Evolutionary conservation across 2,113 vertebrate genomes (phyloP), one percentile per base, ranked within the genome.

Genomic region (Gymnogyps californianus): DNA sequence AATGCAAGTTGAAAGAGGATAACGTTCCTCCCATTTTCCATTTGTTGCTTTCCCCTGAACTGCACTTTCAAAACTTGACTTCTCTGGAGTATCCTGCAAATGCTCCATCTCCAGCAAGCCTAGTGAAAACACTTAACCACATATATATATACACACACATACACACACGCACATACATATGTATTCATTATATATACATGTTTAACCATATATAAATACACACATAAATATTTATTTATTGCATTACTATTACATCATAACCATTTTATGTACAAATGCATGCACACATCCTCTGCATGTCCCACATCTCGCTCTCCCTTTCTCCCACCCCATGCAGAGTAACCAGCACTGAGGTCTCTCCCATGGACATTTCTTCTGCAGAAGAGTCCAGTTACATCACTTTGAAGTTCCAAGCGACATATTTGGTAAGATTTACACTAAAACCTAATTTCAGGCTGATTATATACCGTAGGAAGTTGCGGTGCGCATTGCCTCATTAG

Each of bases 241-340:
- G 31, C 47, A 32, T 42, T 76, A 36, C 40, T 62, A 32, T 32
- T 75, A 9, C 38, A 22, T 34, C 46, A 32, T 21, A 38, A 36
- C 32, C 20, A 18, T 51, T 77, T 44, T 20, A 21, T 13, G n/a
- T 29, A 29, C 20, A 52, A 75, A 59, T 34, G 51, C 52, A 62
- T 1, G 1, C 26, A 29, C 1, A 0, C 10, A 22, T 38, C n/a
- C 55, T 69, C 69, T 52, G 42, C 11, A 3, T 2, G 3, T 69
- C 31, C 24, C 49, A 10, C 20, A 15, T 40, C 32, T 51, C 1
- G 0, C 5, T 32, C 24, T 82, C n/a, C 34, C 32, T 36, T 66
- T 34, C 52, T 42, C 51, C 32, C 46, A 51, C 51, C 58, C 36
- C 1, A 2, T 0, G 1, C 75, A 51, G 57, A 51, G 31, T 16